Percentiles rank a stretch among this genome's conserved stretches.
Conservation (phyloP, 2,888 invertebrate genomes). For the Erebia epiphron region DNA sequence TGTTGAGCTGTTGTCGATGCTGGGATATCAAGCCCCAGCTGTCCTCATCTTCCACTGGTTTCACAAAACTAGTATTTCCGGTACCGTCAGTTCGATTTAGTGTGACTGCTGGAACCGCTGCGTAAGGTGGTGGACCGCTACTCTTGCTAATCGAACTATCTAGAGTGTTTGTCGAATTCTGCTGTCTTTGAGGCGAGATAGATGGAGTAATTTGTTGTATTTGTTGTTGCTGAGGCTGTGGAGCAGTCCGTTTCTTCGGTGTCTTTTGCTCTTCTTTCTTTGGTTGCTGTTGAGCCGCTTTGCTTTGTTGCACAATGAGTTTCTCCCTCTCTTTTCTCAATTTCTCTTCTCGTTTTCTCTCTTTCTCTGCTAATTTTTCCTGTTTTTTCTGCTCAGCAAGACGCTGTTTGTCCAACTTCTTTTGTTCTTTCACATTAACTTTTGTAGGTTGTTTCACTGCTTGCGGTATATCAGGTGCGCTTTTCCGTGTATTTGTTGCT, state of each 20-base stretch:
- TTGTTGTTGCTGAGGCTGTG: slow-evolving; percentile 5
- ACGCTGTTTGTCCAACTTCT: slow-evolving; percentile 59
- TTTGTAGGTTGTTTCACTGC: slow-evolving; percentile 46
- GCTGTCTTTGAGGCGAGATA: slow-evolving; percentile 32
- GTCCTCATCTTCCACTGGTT: slow-evolving; percentile 55
- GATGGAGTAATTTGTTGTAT: slow-evolving; percentile 24
- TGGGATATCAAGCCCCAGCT: slow-evolving; percentile 81
- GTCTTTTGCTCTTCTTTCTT: slow-evolving; percentile 23
- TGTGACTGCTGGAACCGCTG: slow-evolving; percentile 42
- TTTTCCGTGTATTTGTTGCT: slow-evolving; percentile 49
- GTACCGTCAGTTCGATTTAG: slow-evolving; percentile 52
- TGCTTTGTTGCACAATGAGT: slow-evolving; percentile 41
- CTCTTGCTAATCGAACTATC: slow-evolving; percentile 71
- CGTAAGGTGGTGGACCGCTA: slow-evolving; percentile 71
- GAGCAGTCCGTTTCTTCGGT: slow-evolving; percentile 35
- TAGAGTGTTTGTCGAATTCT: slow-evolving; percentile 62
- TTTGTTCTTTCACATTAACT: slow-evolving; percentile 55
- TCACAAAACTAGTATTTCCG: slow-evolving; percentile 61
- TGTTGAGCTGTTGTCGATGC: slow-evolving; percentile 72
- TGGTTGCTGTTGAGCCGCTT: slow-evolving; percentile 42
- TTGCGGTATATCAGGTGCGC: slow-evolving; percentile 56
- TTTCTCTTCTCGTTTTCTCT: slow-evolving; percentile 57
- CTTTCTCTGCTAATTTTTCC: slow-evolving; percentile 53
- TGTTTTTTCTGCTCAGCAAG: slow-evolving; percentile 55
- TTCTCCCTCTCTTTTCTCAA: slow-evolving; percentile 50